Conservation (phyloP, 2,797 vertebrate genomes). For the Acrossocheilus wenchowensis region DNA sequence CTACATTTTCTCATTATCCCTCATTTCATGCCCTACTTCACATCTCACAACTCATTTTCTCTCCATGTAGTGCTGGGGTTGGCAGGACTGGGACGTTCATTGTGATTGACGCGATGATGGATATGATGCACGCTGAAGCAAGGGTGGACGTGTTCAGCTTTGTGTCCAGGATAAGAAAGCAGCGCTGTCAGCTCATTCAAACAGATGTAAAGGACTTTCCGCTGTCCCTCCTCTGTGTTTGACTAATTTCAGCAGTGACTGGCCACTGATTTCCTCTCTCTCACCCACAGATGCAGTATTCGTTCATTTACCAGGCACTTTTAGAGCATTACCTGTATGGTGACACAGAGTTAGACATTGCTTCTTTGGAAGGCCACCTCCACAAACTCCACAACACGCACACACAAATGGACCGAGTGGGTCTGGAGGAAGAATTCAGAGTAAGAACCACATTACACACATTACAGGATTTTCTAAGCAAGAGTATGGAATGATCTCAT, state of each 20-base stretch:
- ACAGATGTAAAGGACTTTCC: slow-evolving; percentile 85
- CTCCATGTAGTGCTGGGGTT: slow-evolving; percentile 85
- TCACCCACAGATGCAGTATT: slow-evolving; percentile 58
- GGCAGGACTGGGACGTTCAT: slow-evolving; percentile 96
- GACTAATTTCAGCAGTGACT: neutral
- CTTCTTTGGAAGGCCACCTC: slow-evolving; percentile 94
- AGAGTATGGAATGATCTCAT: neutral
- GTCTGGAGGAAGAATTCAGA: slow-evolving; percentile 96
- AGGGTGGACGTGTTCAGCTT: slow-evolving; percentile 92
- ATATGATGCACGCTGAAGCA: slow-evolving; percentile 91
- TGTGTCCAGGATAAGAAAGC: slow-evolving; percentile 90
- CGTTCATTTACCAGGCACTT: slow-evolving; percentile 97
- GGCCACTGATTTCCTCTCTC: neutral
- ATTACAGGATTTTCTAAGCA: neutral
- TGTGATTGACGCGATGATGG: slow-evolving; percentile 94
- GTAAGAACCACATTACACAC: slow-evolving; percentile 72
- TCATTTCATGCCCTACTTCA: slow-evolving; percentile 28
- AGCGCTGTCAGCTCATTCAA: slow-evolving; percentile 96
- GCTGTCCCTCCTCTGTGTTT: neutral
- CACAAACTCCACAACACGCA: slow-evolving; percentile 87
- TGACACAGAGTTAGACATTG: slow-evolving; percentile 96
- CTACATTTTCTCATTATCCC: slow-evolving; percentile 16
- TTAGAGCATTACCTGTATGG: slow-evolving; percentile 96
- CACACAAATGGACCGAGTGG: slow-evolving; percentile 87
- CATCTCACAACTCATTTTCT: slow-evolving; percentile 20